These are phyloP conservation scores for Equus quagga DNA, from an alignment of 2,113 vertebrate species.

Conservation along the genomic window DNA sequence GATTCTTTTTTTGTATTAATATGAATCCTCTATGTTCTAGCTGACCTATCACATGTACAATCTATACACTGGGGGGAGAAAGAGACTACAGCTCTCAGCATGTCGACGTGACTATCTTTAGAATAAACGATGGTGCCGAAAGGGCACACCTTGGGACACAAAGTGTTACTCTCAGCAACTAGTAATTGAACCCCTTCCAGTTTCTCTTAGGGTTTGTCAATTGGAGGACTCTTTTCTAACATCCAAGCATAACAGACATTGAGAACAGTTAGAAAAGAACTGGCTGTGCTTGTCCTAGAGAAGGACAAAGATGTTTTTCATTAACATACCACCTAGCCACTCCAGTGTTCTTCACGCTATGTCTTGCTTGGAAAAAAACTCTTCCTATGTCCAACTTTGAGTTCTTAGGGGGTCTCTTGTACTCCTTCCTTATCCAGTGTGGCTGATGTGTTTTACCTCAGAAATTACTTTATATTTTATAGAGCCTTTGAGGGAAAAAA, in stretches of 20 bases:
- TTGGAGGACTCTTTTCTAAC: neutral
- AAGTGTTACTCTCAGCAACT: slow-evolving; percentile 15
- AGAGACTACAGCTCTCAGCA: neutral
- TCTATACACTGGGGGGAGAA: neutral
- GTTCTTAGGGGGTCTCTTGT: neutral
- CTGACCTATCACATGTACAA: neutral
- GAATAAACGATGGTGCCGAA: neutral
- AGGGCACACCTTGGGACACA: neutral
- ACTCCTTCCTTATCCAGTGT: neutral
- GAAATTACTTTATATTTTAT: slow-evolving; percentile 64
- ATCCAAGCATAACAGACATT: neutral
- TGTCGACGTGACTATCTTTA: neutral
- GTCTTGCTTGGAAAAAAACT: neutral
- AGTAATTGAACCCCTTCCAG: neutral
- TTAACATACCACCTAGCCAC: neutral
- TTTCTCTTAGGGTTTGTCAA: slow-evolving; percentile 40
- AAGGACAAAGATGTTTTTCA: slow-evolving; percentile 34
- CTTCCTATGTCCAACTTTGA: neutral
- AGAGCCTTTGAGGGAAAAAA: slow-evolving; percentile 36
- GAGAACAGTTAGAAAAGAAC: neutral
- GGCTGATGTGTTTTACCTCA: slow-evolving; percentile 43
- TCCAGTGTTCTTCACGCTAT: neutral
- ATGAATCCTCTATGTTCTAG: neutral
- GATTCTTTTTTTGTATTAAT: neutral
- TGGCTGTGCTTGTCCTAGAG: neutral